Evolutionary conservation across 2,888 invertebrate genomes (phyloP).

Genomic region (Apotomis betuletana): DNA sequence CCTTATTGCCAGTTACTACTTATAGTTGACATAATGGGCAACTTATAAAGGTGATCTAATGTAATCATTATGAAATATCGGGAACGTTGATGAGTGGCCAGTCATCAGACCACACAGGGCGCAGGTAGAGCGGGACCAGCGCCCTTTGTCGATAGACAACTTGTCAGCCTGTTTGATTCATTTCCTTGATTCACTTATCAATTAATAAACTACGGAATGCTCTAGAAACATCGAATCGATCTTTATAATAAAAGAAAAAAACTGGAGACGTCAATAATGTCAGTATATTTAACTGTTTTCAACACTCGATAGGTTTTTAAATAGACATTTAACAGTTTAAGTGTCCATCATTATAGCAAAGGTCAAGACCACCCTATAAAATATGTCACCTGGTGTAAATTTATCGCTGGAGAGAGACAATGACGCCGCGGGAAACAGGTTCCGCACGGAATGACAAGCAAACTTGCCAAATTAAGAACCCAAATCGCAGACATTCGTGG

Average conservation of each 20-base stretch:
- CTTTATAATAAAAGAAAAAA: slow-evolving; percentile 14
- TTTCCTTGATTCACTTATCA: slow-evolving; percentile 29
- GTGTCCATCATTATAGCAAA: slow-evolving; percentile 32
- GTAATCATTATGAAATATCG: slow-evolving; percentile 33
- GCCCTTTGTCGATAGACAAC: slow-evolving; percentile 35
- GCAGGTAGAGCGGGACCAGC: slow-evolving; percentile 56
- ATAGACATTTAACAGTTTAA: slow-evolving; percentile 28
- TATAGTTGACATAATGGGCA: neutral
- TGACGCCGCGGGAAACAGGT: slow-evolving; percentile 22
- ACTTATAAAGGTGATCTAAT: slow-evolving; percentile 32
- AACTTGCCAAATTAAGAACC: slow-evolving; percentile 34
- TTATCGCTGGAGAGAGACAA: slow-evolving; percentile 30
- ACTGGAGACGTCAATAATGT: neutral
- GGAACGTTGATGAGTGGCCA: slow-evolving; percentile 41
- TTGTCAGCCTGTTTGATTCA: slow-evolving; percentile 36
- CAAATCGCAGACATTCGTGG: slow-evolving; percentile 44
- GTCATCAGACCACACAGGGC: slow-evolving; percentile 64
- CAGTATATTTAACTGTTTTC: slow-evolving; percentile 5
- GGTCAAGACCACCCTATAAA: slow-evolving; percentile 38
- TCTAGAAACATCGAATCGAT: slow-evolving; percentile 11
- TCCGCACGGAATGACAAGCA: slow-evolving; percentile 10
- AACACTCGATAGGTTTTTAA: slow-evolving; percentile 24
- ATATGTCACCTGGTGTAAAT: slow-evolving; percentile 36
- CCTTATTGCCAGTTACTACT: slow-evolving; percentile 1
- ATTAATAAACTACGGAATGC: slow-evolving; percentile 8